Percentiles rank a stretch among this genome's conserved stretches.
Conservation (phyloP, 2,113 vertebrate genomes). For the Gambusia holbrooki region DNA sequence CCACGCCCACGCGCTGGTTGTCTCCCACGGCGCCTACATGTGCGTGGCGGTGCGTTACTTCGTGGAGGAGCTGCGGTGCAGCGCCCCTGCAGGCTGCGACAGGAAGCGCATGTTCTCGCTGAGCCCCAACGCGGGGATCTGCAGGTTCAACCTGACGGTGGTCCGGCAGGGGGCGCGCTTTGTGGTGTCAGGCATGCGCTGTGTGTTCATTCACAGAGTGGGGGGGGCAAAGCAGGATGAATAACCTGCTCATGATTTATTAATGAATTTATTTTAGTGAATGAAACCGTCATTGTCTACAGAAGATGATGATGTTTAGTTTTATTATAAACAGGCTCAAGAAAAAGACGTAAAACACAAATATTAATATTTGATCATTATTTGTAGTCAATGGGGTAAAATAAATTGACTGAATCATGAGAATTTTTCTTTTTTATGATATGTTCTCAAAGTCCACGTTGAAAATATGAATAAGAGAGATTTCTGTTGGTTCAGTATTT, state of each 20-base stretch:
- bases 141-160: slow-evolving; percentile 84
- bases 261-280: too few relatives aligned
- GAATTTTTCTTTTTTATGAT: too few relatives aligned
- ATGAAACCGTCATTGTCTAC: too few relatives aligned
- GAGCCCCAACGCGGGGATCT: slow-evolving; percentile 90
- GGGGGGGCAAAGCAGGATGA: slow-evolving; percentile 74
- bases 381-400: too few relatives aligned
- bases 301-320: too few relatives aligned
- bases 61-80: slow-evolving; percentile 85
- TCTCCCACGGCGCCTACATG: slow-evolving; percentile 92
- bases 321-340: too few relatives aligned
- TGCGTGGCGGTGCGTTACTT: slow-evolving; percentile 85
- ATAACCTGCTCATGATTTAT: not conserved
- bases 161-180: slow-evolving; percentile 56
- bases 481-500: too few relatives aligned
- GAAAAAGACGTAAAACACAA: too few relatives aligned
- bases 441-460: too few relatives aligned
- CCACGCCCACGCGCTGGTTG: slow-evolving; percentile 83
- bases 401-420: too few relatives aligned
- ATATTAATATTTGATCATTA: too few relatives aligned
- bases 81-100: slow-evolving; percentile 75
- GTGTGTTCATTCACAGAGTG: slow-evolving; percentile 86
- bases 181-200: slow-evolving; percentile 65
- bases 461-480: too few relatives aligned
- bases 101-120: slow-evolving; percentile 80